Evolutionary conservation across 2,888 invertebrate genomes (phyloP).

Genomic region (Saturnia japonica): DNA sequence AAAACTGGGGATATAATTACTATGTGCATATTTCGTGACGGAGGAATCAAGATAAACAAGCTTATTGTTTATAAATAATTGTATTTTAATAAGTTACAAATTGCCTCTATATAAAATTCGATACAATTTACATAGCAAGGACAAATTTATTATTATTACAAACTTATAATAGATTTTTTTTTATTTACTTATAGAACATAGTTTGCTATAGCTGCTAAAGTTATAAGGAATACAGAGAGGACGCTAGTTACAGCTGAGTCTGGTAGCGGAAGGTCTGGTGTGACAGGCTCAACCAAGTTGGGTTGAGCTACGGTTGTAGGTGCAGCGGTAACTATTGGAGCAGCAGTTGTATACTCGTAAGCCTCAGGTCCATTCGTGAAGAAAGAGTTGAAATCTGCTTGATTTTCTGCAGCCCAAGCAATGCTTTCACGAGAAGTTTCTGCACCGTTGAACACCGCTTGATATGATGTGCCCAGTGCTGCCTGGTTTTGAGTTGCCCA

Average conservation of each 20-base stretch:
- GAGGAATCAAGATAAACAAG: background rate
- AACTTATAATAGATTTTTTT: constrained; percentile 22
- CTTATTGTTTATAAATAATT: constrained; percentile 4
- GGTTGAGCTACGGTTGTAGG: constrained; percentile 34
- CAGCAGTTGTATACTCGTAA: constrained; percentile 25
- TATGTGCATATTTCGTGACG: background rate
- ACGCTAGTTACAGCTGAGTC: constrained; percentile 52
- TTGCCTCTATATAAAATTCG: constrained; percentile 45
- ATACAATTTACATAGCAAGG: constrained; percentile 30
- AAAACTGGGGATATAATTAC: no score
- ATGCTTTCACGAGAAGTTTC: constrained; percentile 44
- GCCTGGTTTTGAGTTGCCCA: constrained; percentile 51
- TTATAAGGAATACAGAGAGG: constrained; percentile 46
- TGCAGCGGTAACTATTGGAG: constrained; percentile 16
- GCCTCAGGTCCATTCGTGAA: constrained; percentile 42
- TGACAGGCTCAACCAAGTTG: constrained; percentile 42
- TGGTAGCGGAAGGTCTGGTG: constrained; percentile 48
- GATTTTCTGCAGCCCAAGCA: constrained; percentile 43
- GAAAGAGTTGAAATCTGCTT: constrained; percentile 50
- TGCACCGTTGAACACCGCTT: constrained; percentile 40
- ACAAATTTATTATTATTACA: constrained; percentile 11
- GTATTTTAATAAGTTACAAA: constrained; percentile 32
- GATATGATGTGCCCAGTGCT: constrained; percentile 40
- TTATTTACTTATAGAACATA: constrained; percentile 43
- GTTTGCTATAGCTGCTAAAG: constrained; percentile 45